A percentile compares a stretch with the other conserved stretches of the same genome.
These are phyloP conservation scores for Protophormia terraenovae DNA, from an alignment of 2,888 invertebrate species.

Conservation along the genomic window DNA sequence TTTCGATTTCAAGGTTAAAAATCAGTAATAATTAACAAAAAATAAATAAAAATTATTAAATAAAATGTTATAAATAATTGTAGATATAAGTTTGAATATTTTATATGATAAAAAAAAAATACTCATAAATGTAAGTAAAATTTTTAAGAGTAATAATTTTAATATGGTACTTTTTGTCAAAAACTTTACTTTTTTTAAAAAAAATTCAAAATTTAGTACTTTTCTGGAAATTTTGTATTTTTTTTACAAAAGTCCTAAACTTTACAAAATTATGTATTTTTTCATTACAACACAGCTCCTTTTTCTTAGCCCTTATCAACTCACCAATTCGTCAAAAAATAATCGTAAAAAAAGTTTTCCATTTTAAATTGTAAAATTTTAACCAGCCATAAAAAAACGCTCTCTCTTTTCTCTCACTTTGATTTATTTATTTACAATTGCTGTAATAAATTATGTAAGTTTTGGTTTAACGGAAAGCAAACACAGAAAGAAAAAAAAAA, in stretches of 20 bases:
- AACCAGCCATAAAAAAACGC: neutral
- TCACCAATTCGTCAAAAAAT: too few relatives aligned
- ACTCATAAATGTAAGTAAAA: too few relatives aligned
- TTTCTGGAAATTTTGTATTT: too few relatives aligned
- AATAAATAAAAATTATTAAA: slow-evolving; percentile 1
- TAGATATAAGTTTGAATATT: neutral
- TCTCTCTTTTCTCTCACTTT: neutral
- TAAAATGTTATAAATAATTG: neutral
- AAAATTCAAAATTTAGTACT: too few relatives aligned
- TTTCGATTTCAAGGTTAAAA: slow-evolving; percentile 61
- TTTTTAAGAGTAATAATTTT: too few relatives aligned
- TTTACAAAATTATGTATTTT: too few relatives aligned
- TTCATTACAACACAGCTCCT: too few relatives aligned
- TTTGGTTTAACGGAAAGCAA: neutral
- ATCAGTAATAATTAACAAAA: neutral
- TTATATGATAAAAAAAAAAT: slow-evolving; percentile 8
- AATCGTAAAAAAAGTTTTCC: neutral
- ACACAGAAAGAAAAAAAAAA: neutral
- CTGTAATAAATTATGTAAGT: slow-evolving; percentile 24
- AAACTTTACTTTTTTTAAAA: too few relatives aligned
- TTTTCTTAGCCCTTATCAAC: too few relatives aligned
- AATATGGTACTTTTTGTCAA: too few relatives aligned
- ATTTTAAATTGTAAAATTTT: neutral
- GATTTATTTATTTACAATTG: slow-evolving; percentile 9
- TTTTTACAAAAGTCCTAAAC: too few relatives aligned